Evolutionary conservation across 2,888 invertebrate species (phyloP).

Genomic region (Caenorhabditis plicata): DNA sequence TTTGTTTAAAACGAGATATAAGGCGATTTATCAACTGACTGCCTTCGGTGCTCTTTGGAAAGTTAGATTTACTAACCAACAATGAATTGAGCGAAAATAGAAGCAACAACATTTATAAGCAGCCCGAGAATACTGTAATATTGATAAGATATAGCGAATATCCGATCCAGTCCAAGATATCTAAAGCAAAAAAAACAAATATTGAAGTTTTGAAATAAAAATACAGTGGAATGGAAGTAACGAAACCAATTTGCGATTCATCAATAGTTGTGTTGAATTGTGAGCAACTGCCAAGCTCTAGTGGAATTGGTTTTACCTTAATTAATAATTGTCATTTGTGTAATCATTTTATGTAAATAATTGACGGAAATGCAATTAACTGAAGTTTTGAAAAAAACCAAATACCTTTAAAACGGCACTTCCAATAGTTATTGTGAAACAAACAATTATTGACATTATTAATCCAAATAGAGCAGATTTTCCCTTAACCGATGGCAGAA

Average conservation of each 20-base stretch:
- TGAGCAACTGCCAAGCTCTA: constrained; percentile 17
- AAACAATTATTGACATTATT: constrained; percentile 73
- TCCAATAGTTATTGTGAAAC: constrained; percentile 78
- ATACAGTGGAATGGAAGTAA: constrained; percentile 29
- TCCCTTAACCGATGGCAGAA: constrained; percentile 50
- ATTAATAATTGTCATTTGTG: not conserved
- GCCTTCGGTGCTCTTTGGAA: too few species aligned
- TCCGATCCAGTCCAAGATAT: constrained; percentile 17
- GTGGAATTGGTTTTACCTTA: constrained; percentile 21
- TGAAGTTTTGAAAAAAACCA: not conserved
- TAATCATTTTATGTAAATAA: not conserved
- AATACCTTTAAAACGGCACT: constrained; percentile 39
- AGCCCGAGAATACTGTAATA: constrained; percentile 68
- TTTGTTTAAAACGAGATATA: too few species aligned
- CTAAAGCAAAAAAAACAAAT: constrained; percentile 8
- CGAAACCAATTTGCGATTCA: constrained; percentile 19
- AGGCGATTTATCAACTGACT: not conserved
- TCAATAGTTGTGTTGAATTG: constrained; percentile 4
- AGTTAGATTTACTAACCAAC: constrained; percentile 21
- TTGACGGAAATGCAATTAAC: constrained; percentile 1
- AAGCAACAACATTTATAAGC: constrained; percentile 33
- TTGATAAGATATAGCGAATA: constrained; percentile 68
- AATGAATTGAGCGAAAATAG: constrained; percentile 8
- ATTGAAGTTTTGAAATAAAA: constrained; percentile 3
- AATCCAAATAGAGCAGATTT: constrained; percentile 77